phyloP scores from a whole-genome alignment of 2,113 vertebrate species.

The Chaenocephalus aceratus region DNA sequence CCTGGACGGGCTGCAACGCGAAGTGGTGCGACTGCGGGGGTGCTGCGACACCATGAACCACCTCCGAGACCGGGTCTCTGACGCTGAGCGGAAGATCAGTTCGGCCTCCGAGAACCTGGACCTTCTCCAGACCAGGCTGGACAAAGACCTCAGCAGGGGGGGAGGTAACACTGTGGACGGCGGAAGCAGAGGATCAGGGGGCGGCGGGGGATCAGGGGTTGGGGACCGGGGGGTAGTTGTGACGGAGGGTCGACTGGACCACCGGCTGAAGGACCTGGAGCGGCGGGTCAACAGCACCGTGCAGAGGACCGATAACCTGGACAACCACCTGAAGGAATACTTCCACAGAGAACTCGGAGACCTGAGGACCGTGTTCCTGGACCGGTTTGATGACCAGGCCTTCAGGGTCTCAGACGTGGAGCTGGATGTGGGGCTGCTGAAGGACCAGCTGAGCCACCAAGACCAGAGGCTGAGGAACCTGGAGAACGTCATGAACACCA shows the following conservation, averaged over 20 bases:
- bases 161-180: background rate
- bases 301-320: constrained; percentile 73
- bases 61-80: constrained; percentile 72
- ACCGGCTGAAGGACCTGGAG: constrained; percentile 85
- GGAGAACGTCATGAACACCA: constrained; percentile 69
- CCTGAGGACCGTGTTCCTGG: constrained; percentile 71
- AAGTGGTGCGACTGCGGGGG: constrained; percentile 69
- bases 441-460: constrained; percentile 68
- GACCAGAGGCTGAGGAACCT: constrained; percentile 64
- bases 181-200: constrained; percentile 29
- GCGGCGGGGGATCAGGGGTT: background rate
- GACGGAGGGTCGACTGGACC: constrained; percentile 72
- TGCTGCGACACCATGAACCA: constrained; percentile 81
- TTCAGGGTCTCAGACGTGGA: constrained; percentile 80
- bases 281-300: constrained; percentile 84
- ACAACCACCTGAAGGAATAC: constrained; percentile 77
- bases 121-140: constrained; percentile 78
- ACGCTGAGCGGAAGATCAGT: constrained; percentile 86
- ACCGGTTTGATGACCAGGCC: constrained; percentile 81
- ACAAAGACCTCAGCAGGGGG: constrained; percentile 61
- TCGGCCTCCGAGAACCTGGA: constrained; percentile 77
- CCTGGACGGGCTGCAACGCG: constrained; percentile 76
- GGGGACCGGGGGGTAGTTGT: background rate
- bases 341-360: constrained; percentile 76
- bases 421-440: constrained; percentile 77